These are phyloP conservation scores for Agriopis leucophaearia DNA, from an alignment of 2,888 invertebrate species.

Conservation along the genomic window DNA sequence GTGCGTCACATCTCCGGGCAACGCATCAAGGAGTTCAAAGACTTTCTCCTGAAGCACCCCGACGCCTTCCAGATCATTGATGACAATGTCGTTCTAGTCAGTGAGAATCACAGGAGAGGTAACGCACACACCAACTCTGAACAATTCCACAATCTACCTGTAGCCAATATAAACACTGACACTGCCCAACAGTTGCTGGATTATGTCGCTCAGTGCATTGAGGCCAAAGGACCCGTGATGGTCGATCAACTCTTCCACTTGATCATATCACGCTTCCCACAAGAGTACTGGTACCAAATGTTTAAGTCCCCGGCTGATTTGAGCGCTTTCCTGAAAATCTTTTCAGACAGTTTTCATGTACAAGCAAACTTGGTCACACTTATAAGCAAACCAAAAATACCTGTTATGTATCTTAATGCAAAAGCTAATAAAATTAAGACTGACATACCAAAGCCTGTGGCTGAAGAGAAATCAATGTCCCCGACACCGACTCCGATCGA, in stretches of 20 bases:
- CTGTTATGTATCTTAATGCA: slow-evolving; percentile 85
- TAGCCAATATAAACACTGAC: slow-evolving; percentile 93
- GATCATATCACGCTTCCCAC: slow-evolving; percentile 91
- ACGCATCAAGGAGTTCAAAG: slow-evolving; percentile 97
- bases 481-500: slow-evolving; percentile 71
- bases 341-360: slow-evolving; percentile 97
- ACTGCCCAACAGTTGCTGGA: slow-evolving; percentile 93
- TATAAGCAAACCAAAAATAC: slow-evolving; percentile 91
- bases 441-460: slow-evolving; percentile 81
- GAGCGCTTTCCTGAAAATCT: slow-evolving; percentile 95
- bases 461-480: slow-evolving; percentile 72
- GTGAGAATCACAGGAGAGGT: slow-evolving; percentile 89
- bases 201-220: slow-evolving; percentile 93
- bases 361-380: slow-evolving; percentile 96
- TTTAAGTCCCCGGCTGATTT: slow-evolving; percentile 97
- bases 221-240: slow-evolving; percentile 92
- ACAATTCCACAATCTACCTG: slow-evolving; percentile 90
- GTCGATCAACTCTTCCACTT: slow-evolving; percentile 95
- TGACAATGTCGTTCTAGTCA: slow-evolving; percentile 93
- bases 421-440: slow-evolving; percentile 79
- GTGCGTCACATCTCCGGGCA: slow-evolving; percentile 98
- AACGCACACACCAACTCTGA: slow-evolving; percentile 89
- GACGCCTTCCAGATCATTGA: slow-evolving; percentile 95
- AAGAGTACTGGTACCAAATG: slow-evolving; percentile 93
- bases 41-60: slow-evolving; percentile 94